Percentiles rank a stretch among this genome's conserved stretches.
These are phyloP conservation scores for Trichonephila inaurata DNA, from an alignment of 1,140 invertebrate genomes.

Conservation along the genomic window DNA sequence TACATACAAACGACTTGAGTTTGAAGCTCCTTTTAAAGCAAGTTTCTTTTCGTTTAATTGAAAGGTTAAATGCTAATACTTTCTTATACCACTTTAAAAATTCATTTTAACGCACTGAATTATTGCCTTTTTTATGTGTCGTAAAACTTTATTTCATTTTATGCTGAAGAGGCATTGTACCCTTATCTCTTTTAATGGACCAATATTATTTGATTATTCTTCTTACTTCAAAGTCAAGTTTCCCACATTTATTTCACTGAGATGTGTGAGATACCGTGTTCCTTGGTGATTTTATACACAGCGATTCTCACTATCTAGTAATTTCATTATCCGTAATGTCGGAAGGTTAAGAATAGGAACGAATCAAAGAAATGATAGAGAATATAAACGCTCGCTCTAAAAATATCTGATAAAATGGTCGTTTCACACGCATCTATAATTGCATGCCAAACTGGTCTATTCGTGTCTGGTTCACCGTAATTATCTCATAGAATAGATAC, in stretches of 20 bases:
- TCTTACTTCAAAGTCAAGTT: too few species aligned
- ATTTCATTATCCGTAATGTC: background rate
- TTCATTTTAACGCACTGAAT: too few species aligned
- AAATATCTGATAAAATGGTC: conserved; percentile 35
- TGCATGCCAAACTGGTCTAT: conserved; percentile 21
- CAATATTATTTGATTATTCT: too few species aligned
- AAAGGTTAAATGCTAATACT: too few species aligned
- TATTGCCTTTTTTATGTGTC: background rate
- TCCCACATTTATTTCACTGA: too few species aligned
- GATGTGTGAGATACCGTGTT: too few species aligned
- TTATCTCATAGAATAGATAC: conserved; percentile 32
- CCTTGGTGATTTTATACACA: background rate
- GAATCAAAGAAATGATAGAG: background rate
- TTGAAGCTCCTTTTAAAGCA: too few species aligned
- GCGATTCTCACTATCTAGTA: background rate
- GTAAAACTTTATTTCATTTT: background rate
- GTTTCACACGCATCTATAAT: conserved; percentile 16
- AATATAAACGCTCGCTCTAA: background rate
- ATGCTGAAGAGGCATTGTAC: too few species aligned
- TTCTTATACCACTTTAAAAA: too few species aligned
- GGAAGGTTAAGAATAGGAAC: background rate
- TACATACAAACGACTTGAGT: too few species aligned
- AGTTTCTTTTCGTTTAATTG: too few species aligned
- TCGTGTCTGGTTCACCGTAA: background rate
- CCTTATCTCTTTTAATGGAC: too few species aligned